These are phyloP conservation scores for Drosophila pseudotalamancana DNA, from an alignment of 2,888 invertebrate genomes.

Conservation along the genomic window DNA sequence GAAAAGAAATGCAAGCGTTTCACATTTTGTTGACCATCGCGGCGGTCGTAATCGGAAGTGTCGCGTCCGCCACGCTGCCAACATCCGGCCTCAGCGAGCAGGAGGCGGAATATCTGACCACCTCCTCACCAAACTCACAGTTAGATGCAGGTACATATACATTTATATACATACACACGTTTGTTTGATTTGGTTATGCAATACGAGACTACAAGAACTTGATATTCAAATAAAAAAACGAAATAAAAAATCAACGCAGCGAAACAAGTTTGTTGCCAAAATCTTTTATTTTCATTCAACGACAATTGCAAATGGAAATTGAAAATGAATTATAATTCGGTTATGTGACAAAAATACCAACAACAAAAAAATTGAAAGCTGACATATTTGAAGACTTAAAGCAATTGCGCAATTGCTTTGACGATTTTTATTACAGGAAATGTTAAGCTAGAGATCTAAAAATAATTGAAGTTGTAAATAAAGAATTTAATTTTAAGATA, in stretches of 20 bases:
- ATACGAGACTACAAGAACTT: conserved; percentile 64
- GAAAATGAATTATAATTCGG: conserved; percentile 4
- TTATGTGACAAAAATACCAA: conserved; percentile 9
- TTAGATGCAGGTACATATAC: conserved; percentile 52
- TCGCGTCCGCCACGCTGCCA: conserved; percentile 58
- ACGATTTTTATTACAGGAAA: conserved; percentile 18
- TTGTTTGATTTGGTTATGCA: conserved; percentile 46
- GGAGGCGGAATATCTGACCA: conserved; percentile 17
- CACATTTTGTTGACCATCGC: conserved; percentile 62
- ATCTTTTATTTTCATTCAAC: conserved; percentile 55
- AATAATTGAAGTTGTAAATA: too few species aligned
- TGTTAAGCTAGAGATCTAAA: not conserved
- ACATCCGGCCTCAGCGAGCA: conserved; percentile 45
- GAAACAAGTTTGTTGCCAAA: conserved; percentile 65
- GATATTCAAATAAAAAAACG: conserved; percentile 64
- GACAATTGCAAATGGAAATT: conserved; percentile 21
- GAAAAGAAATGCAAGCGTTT: conserved; percentile 68
- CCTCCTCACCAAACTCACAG: conserved; percentile 25
- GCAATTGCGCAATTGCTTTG: conserved; percentile 11
- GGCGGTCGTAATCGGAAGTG: conserved; percentile 79
- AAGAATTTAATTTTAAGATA: too few species aligned
- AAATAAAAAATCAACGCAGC: conserved; percentile 14
- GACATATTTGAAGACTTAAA: not conserved
- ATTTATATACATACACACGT: not conserved
- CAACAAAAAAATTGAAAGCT: too few species aligned